These are phyloP conservation scores for Gymnobelideus leadbeateri DNA, from an alignment of 2,113 vertebrate species.

Conservation along the genomic window DNA sequence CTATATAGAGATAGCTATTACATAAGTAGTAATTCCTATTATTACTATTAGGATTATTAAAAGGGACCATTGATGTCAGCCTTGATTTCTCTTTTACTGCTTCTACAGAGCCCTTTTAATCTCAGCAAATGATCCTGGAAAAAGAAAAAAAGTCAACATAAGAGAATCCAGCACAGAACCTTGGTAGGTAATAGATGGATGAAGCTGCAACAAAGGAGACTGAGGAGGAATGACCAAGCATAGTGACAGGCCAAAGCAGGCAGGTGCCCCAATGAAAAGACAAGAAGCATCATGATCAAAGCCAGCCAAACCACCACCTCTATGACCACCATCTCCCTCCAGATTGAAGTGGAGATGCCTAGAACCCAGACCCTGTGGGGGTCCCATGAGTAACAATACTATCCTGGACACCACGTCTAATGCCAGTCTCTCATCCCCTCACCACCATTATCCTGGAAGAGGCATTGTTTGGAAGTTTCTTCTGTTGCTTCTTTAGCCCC, in stretches of 20 bases:
- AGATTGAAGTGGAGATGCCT: neutral
- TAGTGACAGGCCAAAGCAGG: neutral
- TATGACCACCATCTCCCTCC: neutral
- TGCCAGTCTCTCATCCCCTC: too few relatives aligned
- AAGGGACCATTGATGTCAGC: neutral
- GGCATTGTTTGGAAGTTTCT: neutral
- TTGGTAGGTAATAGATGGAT: neutral
- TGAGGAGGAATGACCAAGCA: neutral
- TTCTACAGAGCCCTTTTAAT: neutral
- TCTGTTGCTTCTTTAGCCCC: neutral
- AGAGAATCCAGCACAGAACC: neutral
- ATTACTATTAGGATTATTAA: neutral
- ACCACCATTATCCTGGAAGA: neutral
- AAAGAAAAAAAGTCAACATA: neutral
- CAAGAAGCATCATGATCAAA: neutral
- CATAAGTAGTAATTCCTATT: neutral
- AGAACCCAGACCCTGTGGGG: neutral
- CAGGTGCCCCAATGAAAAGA: neutral
- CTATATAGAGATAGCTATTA: neutral
- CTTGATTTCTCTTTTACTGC: neutral
- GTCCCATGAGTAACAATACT: neutral
- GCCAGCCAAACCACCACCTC: neutral
- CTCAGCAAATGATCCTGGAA: neutral
- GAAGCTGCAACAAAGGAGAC: neutral
- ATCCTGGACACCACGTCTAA: neutral